Evolutionary conservation across 2,888 invertebrate species (phyloP).

Genomic region (Clusia tigrina): DNA sequence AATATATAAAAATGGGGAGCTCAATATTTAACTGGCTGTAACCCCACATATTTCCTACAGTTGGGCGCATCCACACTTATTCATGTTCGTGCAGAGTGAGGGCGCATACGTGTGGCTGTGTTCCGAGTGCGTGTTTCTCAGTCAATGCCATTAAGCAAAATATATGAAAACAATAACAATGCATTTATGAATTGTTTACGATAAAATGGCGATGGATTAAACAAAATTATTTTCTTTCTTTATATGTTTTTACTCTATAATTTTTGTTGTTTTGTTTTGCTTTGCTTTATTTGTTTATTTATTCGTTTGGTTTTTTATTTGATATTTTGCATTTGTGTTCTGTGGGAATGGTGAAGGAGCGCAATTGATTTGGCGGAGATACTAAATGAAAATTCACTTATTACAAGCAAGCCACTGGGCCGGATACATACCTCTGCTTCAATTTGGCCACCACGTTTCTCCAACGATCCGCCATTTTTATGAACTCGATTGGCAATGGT

Average conservation of each 20-base stretch:
- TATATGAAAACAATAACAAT: slow-evolving; percentile 9
- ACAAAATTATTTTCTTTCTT: too few species aligned
- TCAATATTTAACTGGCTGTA: too few species aligned
- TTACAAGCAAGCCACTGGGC: background rate
- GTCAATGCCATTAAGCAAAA: slow-evolving; percentile 22
- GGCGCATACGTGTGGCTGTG: slow-evolving; percentile 8
- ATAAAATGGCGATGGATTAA: background rate
- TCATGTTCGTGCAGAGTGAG: background rate
- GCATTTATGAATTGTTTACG: slow-evolving; percentile 25
- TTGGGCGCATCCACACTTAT: too few species aligned
- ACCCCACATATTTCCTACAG: too few species aligned
- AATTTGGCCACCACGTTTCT: slow-evolving; percentile 46
- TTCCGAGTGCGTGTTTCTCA: slow-evolving; percentile 3
- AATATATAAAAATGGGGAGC: too few species aligned
- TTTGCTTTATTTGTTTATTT: too few species aligned
- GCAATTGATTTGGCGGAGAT: background rate
- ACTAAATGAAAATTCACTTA: background rate
- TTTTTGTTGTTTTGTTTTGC: too few species aligned
- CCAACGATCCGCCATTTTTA: slow-evolving; percentile 50
- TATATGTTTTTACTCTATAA: too few species aligned
- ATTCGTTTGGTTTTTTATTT: background rate
- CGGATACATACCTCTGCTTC: slow-evolving; percentile 43
- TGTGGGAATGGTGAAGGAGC: background rate
- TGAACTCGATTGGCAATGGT: slow-evolving; percentile 12
- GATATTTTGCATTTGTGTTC: slow-evolving; percentile 4